Evolutionary conservation across 2,797 vertebrate genomes (phyloP).

Genomic region (Eulemur albifrons): DNA sequence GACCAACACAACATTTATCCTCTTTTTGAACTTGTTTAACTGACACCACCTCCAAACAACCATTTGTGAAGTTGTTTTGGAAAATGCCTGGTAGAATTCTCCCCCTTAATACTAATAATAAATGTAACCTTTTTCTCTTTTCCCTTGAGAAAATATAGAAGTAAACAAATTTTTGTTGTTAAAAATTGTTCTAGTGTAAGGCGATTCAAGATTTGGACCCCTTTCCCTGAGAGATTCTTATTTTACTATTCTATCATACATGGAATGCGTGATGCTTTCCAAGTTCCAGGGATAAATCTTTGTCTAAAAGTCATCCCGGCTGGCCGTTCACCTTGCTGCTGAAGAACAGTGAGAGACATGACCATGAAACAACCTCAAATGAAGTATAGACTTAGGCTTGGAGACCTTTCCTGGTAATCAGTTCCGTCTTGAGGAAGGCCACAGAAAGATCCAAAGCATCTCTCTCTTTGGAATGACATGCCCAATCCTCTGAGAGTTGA

Average conservation of each 20-base stretch:
- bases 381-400: not conserved
- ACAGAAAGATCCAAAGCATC: not conserved
- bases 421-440: not conserved
- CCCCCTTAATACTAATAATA: not conserved
- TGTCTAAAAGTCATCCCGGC: not conserved
- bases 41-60: not conserved
- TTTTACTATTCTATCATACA: conserved; percentile 1
- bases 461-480: not conserved
- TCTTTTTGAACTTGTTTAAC: not conserved
- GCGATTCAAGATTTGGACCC: not conserved
- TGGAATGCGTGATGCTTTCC: not conserved
- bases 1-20: not conserved
- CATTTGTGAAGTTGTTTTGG: not conserved
- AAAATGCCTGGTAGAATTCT: not conserved
- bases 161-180: not conserved
- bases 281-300: conserved; percentile 24
- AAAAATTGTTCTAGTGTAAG: conserved; percentile 6
- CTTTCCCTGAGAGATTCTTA: not conserved
- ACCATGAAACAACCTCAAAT: not conserved
- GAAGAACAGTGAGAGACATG: not conserved
- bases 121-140: not conserved
- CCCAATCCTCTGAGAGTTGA: not conserved
- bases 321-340: not conserved
- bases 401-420: not conserved
- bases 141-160: not conserved